These are phyloP conservation scores for Erannis defoliaria DNA, from an alignment of 2,888 invertebrate species.

Conservation along the genomic window DNA sequence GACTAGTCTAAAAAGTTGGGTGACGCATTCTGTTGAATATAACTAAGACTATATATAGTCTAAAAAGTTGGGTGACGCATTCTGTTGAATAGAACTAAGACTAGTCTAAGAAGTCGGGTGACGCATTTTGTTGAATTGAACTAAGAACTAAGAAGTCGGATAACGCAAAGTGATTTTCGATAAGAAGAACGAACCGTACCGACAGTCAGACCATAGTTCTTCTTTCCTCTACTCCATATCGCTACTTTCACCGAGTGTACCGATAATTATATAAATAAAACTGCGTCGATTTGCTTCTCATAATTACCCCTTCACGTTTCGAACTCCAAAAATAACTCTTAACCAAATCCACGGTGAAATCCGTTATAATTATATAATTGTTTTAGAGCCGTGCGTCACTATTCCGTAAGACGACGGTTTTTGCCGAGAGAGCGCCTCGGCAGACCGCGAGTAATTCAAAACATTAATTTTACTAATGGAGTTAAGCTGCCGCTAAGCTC, in stretches of 20 bases:
- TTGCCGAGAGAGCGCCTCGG: conserved; percentile 43
- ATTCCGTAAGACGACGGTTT: conserved; percentile 40
- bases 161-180: too few species aligned
- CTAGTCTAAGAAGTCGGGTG: too few species aligned
- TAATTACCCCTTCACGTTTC: background rate
- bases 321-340: conserved; percentile 11
- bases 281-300: background rate
- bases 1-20: too few species aligned
- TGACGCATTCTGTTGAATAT: too few species aligned
- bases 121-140: too few species aligned
- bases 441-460: conserved; percentile 75
- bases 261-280: background rate
- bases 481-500: conserved; percentile 76
- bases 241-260: background rate
- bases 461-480: conserved; percentile 87
- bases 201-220: too few species aligned
- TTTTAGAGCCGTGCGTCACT: conserved; percentile 40
- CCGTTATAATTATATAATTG: conserved; percentile 36
- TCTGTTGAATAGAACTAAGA: too few species aligned
- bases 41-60: too few species aligned
- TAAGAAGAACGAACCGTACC: too few species aligned
- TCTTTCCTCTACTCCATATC: too few species aligned
- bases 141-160: too few species aligned
- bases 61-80: too few species aligned
- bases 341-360: conserved; percentile 13